A percentile compares a stretch with the other conserved stretches of the same genome.
These are phyloP conservation scores for Agrilus cyanescens DNA, from an alignment of 2,888 invertebrate genomes.

Conservation along the genomic window DNA sequence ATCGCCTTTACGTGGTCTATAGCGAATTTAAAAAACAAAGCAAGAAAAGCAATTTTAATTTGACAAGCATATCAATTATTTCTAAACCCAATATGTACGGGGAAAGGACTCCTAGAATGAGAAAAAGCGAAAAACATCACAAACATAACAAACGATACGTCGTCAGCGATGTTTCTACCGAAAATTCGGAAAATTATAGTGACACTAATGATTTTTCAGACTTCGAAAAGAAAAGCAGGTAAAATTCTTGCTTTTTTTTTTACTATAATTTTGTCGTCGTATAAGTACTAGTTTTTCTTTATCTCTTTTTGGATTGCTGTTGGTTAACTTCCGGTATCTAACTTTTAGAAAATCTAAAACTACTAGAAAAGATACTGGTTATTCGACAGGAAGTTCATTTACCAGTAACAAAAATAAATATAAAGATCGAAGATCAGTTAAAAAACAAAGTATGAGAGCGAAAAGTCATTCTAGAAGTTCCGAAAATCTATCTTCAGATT, in stretches of 20 bases:
- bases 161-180: not conserved
- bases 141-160: constrained; percentile 14
- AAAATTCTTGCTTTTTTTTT: constrained; percentile 1
- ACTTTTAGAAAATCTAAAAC: constrained; percentile 30
- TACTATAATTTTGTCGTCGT: not conserved
- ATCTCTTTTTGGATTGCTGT: not conserved
- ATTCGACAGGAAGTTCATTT: constrained; percentile 55
- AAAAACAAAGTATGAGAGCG: constrained; percentile 6
- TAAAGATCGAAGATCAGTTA: constrained; percentile 13
- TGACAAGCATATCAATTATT: constrained; percentile 43
- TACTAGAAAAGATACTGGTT: constrained; percentile 51
- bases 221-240: constrained; percentile 14
- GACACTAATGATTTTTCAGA: constrained; percentile 13
- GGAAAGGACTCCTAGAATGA: constrained; percentile 24
- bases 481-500: no score
- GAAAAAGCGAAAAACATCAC: constrained; percentile 23
- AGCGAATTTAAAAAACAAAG: constrained; percentile 46
- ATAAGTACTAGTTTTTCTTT: constrained; percentile 4
- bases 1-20: constrained; percentile 70
- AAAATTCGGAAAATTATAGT: constrained; percentile 35
- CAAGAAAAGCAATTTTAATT: constrained; percentile 33
- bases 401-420: constrained; percentile 29
- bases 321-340: no score
- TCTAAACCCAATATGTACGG: constrained; percentile 33
- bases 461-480: constrained; percentile 9